A percentile compares a stretch with the other conserved stretches of the same genome.
Evolutionary conservation across 2,113 vertebrate genomes (phyloP).

Genomic region (Sturnus vulgaris): DNA sequence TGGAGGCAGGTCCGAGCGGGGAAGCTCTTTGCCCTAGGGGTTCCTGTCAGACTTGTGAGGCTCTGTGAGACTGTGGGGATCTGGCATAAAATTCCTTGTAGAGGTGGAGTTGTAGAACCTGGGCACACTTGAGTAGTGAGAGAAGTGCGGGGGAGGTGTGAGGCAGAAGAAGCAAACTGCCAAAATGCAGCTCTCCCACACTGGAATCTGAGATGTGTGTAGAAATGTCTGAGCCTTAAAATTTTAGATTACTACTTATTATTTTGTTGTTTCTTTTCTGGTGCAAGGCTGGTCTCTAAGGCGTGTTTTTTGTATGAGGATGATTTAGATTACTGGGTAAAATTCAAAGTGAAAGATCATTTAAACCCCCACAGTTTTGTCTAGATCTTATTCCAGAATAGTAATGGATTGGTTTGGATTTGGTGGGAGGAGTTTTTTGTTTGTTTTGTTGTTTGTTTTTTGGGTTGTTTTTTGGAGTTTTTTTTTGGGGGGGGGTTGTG

Average conservation of each 20-base stretch:
- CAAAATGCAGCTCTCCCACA: background rate
- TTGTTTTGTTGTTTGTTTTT: background rate
- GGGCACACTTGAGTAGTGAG: background rate
- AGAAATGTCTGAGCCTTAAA: background rate
- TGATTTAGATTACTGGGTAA: background rate
- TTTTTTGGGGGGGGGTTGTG: too few relatives aligned
- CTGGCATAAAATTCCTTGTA: fast-evolving
- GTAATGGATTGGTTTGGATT: background rate
- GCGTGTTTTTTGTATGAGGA: background rate
- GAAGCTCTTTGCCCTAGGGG: fast-evolving
- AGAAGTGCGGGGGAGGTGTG: background rate
- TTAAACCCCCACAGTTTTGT: background rate
- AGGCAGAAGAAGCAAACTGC: background rate
- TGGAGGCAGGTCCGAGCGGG: background rate
- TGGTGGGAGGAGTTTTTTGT: background rate
- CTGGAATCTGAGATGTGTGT: background rate
- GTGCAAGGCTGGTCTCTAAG: background rate
- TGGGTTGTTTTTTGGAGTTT: background rate
- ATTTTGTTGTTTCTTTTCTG: background rate
- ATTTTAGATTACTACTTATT: background rate
- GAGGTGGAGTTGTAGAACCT: background rate
- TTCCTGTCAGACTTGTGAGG: fast-evolving
- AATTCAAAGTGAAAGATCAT: background rate
- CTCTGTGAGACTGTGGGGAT: background rate
- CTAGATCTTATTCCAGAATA: background rate